Evolutionary conservation across 1,140 invertebrate species (phyloP).

Genomic region (Drosophila lini): DNA sequence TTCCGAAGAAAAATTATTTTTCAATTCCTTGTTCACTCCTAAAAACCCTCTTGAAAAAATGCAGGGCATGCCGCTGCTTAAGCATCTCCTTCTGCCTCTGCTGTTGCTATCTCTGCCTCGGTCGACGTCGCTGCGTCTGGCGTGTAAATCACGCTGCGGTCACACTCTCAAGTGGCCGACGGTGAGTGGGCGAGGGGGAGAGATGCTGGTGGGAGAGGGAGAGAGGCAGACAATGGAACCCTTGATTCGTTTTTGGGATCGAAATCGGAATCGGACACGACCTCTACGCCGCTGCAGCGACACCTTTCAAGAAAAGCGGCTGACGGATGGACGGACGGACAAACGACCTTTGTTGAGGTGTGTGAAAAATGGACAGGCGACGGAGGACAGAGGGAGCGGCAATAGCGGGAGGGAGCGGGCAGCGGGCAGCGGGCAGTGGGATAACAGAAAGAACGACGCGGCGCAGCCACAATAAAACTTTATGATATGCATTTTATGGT

Average conservation of each 20-base stretch:
- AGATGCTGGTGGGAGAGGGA: constrained; percentile 13
- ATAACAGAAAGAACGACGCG: constrained; percentile 50
- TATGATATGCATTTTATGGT: constrained; percentile 80
- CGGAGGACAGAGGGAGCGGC: neutral
- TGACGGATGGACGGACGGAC: constrained; percentile 34
- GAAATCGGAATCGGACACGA: constrained; percentile 45
- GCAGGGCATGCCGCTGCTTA: neutral
- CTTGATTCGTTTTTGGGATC: constrained; percentile 64
- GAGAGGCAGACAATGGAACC: constrained; percentile 65
- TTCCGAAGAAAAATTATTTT: neutral
- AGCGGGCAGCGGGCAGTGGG: neutral
- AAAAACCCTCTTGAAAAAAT: neutral
- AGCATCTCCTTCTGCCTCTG: constrained; percentile 19
- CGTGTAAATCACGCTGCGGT: constrained; percentile 79
- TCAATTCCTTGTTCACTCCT: neutral
- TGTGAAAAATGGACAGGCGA: constrained; percentile 53
- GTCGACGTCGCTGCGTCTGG: constrained; percentile 59
- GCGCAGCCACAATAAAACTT: constrained; percentile 77
- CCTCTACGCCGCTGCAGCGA: constrained; percentile 40
- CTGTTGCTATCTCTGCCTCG: constrained; percentile 29
- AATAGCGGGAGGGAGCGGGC: neutral
- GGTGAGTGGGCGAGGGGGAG: constrained; percentile 4
- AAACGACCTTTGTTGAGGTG: constrained; percentile 75
- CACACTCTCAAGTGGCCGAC: constrained; percentile 76
- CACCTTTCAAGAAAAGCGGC: constrained; percentile 56